Evolutionary conservation across 2,888 invertebrate species (phyloP).

Genomic region (Athalia cordata): DNA sequence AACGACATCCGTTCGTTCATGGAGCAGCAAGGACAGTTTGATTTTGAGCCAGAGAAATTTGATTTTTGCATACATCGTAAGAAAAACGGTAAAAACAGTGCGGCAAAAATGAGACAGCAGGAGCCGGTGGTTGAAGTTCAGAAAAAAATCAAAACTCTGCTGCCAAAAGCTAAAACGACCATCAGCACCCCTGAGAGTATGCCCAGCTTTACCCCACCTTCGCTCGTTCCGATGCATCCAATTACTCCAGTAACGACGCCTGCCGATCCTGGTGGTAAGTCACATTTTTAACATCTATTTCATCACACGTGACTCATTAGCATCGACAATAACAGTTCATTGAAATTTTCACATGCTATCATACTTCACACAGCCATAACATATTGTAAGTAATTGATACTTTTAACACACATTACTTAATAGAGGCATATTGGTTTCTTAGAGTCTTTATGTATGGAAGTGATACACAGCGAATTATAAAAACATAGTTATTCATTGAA

Average conservation of each 20-base stretch:
- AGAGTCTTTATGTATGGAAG: no score
- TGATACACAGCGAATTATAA: no score
- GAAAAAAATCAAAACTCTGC: constrained; percentile 69
- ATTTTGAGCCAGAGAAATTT: constrained; percentile 76
- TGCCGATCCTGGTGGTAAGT: constrained; percentile 63
- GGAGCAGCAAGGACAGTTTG: constrained; percentile 70
- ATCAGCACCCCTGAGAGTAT: constrained; percentile 52
- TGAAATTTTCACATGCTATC: constrained; percentile 48
- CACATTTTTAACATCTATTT: not conserved
- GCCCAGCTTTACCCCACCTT: constrained; percentile 44
- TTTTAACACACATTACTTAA: not conserved
- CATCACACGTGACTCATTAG: not conserved
- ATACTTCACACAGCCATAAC: constrained; percentile 36
- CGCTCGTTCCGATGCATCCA: constrained; percentile 45
- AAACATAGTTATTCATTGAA: not conserved
- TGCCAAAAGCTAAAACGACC: constrained; percentile 65
- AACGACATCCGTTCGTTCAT: constrained; percentile 76
- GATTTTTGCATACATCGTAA: constrained; percentile 78
- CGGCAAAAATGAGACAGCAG: constrained; percentile 54
- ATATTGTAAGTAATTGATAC: constrained; percentile 37
- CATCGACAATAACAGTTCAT: constrained; percentile 44
- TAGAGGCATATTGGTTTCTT: not conserved
- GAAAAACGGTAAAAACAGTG: constrained; percentile 57
- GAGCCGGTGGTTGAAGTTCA: constrained; percentile 58
- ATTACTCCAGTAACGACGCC: constrained; percentile 52